Evolutionary conservation across 2,888 invertebrate species (phyloP).

Genomic region (Smittia aterrima): DNA sequence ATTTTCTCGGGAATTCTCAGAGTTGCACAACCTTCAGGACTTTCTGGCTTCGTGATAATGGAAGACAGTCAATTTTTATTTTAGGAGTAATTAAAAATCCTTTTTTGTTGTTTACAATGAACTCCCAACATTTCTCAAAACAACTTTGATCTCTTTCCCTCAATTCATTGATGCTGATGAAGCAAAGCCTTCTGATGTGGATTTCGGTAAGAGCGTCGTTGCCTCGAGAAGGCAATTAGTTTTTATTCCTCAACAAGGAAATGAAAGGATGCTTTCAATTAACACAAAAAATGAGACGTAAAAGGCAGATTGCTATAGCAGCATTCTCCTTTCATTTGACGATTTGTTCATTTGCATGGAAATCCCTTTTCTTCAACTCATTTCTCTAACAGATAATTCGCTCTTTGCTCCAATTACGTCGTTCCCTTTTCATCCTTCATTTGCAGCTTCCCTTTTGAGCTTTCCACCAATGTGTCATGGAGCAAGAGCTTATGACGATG

Average conservation of each 20-base stretch:
- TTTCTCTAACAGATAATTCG: too few species aligned
- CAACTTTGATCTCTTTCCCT: not conserved
- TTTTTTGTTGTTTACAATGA: not conserved
- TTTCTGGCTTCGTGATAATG: too few species aligned
- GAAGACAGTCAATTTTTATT: too few species aligned
- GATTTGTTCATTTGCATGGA: constrained; percentile 17
- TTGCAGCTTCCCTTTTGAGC: too few species aligned
- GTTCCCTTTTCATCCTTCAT: too few species aligned
- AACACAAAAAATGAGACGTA: constrained; percentile 15
- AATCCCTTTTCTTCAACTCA: not conserved
- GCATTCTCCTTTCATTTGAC: not conserved
- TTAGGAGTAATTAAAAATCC: too few species aligned
- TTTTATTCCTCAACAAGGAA: not conserved
- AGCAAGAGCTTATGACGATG: too few species aligned
- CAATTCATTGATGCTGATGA: constrained; percentile 14
- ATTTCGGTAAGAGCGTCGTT: not conserved
- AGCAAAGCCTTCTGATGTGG: not conserved
- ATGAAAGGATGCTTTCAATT: constrained; percentile 3
- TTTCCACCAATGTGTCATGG: too few species aligned
- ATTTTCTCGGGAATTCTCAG: too few species aligned
- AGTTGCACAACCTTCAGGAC: too few species aligned
- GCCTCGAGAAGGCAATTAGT: not conserved
- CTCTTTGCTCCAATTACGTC: too few species aligned
- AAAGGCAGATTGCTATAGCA: not conserved
- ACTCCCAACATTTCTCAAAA: not conserved